phyloP scores from a whole-genome alignment of 1,140 invertebrate genomes.

The Aphaenogaster floridana region DNA sequence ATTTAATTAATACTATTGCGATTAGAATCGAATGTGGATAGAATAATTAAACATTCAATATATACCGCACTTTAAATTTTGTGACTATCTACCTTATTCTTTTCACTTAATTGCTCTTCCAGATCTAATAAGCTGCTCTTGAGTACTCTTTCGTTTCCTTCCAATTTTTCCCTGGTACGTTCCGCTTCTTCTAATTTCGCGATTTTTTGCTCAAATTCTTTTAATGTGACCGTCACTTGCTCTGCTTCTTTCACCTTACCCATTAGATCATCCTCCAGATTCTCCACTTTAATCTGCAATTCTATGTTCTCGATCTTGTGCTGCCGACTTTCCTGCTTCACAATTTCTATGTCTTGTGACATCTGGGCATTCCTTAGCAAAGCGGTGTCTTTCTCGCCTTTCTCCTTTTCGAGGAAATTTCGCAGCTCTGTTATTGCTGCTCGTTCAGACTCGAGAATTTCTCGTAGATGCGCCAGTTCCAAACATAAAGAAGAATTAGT shows the following conservation, averaged over 20 bases:
- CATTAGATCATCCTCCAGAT: conserved; percentile 78
- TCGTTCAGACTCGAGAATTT: conserved; percentile 81
- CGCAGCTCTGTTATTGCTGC: conserved; percentile 77
- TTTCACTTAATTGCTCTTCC: conserved; percentile 92
- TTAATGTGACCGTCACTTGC: conserved; percentile 84
- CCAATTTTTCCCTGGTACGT: conserved; percentile 82
- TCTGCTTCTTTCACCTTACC: conserved; percentile 87
- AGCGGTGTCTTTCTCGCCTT: conserved; percentile 92
- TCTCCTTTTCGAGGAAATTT: conserved; percentile 86
- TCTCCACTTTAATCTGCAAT: conserved; percentile 82
- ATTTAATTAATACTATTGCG: neutral
- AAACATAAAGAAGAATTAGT: conserved; percentile 81
- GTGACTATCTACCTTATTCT: conserved; percentile 82
- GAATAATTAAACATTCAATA: neutral
- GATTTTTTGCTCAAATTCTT: conserved; percentile 85
- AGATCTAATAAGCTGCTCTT: conserved; percentile 89
- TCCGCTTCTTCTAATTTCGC: conserved; percentile 86
- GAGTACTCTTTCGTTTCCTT: conserved; percentile 88
- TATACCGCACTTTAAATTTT: neutral
- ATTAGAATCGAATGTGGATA: neutral
- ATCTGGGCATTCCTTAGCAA: conserved; percentile 94
- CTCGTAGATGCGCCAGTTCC: conserved; percentile 79
- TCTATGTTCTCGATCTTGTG: conserved; percentile 88
- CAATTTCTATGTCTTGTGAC: conserved; percentile 93
- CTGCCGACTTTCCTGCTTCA: conserved; percentile 90